Conservation (phyloP, 2,797 vertebrate species). For the Rhyacichthys aspro region DNA sequence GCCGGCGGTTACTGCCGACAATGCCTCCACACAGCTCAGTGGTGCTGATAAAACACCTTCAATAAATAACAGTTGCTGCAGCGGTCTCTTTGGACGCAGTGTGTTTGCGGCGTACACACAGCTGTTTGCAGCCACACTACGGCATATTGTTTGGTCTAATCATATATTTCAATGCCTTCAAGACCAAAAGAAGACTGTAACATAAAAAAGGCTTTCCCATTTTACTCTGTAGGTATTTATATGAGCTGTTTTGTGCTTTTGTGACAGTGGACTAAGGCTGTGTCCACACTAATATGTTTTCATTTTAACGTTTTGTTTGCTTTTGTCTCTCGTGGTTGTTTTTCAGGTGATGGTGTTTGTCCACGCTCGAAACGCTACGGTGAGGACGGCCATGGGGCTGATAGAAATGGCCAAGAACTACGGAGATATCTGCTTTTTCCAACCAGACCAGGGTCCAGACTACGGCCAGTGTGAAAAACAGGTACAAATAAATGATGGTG, state of each 20-base stretch:
- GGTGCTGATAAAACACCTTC: constrained; percentile 80
- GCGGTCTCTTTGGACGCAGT: constrained; percentile 57
- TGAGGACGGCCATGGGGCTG: constrained; percentile 91
- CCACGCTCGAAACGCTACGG: constrained; percentile 95
- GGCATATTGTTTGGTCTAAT: constrained; percentile 12
- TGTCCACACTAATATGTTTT: too few species aligned
- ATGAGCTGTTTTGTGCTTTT: not conserved
- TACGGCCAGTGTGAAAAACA: constrained; percentile 96
- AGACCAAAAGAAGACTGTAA: not conserved
- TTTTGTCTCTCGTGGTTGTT: not conserved
- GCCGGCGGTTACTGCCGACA: constrained; percentile 65
- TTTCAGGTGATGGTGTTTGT: constrained; percentile 98
- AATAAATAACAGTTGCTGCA: constrained; percentile 78
- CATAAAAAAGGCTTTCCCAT: not conserved
- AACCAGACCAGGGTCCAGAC: constrained; percentile 86
- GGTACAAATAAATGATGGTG: too few species aligned
- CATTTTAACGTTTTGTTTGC: too few species aligned
- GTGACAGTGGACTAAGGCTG: too few species aligned
- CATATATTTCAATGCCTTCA: constrained; percentile 7
- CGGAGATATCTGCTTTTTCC: constrained; percentile 88
- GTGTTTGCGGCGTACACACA: constrained; percentile 39
- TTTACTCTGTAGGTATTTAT: not conserved
- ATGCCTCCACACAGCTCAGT: constrained; percentile 67
- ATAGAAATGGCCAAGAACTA: constrained; percentile 95
- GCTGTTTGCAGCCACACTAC: constrained; percentile 20